Evolutionary conservation across 2,113 vertebrate genomes (phyloP).

Genomic region (Pterocles burchelli): DNA sequence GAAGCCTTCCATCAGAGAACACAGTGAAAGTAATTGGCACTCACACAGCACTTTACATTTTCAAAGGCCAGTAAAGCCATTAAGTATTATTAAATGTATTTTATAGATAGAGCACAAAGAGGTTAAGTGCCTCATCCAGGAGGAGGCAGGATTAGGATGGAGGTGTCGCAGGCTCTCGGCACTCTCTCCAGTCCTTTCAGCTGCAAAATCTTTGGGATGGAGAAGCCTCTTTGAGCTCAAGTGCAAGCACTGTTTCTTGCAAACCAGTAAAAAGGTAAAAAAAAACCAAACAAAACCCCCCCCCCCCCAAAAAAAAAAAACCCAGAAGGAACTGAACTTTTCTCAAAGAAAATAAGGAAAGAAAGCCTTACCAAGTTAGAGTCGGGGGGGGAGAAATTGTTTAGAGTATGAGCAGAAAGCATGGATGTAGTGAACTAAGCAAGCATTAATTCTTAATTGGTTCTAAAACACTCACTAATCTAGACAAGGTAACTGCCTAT

Average conservation of each 20-base stretch:
- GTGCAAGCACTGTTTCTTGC: neutral
- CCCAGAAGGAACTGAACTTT: neutral
- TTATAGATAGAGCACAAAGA: conserved; percentile 31
- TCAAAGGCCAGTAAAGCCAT: conserved; percentile 45
- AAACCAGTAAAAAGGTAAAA: neutral
- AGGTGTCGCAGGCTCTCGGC: neutral
- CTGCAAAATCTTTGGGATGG: neutral
- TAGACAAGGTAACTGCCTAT: neutral
- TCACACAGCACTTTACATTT: conserved; percentile 52
- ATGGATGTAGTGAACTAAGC: neutral
- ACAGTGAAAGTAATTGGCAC: conserved; percentile 57
- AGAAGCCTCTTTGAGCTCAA: neutral
- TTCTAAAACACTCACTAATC: neutral
- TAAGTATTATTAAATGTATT: conserved; percentile 64
- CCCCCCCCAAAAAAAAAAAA: neutral
- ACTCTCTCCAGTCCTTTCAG: neutral
- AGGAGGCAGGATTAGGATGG: conserved; percentile 4
- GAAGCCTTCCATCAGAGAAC: conserved; percentile 32
- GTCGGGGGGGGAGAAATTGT: accelerated
- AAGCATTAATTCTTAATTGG: neutral
- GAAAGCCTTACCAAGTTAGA: neutral
- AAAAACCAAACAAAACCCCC: neutral
- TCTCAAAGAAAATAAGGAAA: neutral
- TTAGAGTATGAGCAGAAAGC: neutral
- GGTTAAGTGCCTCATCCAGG: conserved; percentile 31